Evolutionary conservation across 2,797 vertebrate genomes (phyloP), one percentile per base, ranked within the genome.

Genomic region (Eidolon dupreanum): DNA sequence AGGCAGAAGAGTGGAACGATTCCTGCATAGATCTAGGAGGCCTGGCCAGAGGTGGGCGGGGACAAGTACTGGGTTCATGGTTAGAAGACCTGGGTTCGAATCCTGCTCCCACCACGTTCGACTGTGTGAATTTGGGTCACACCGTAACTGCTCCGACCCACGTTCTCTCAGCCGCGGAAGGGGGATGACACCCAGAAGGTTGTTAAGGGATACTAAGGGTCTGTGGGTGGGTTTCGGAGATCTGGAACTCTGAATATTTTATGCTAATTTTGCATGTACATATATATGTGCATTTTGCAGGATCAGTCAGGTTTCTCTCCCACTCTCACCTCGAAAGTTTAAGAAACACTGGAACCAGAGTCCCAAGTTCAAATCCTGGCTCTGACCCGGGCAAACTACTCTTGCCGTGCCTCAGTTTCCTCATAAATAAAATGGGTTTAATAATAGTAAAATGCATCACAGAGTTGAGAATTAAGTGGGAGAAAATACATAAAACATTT

Each of bases 51-150:
- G 55, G 61, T 0, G 1, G 6, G 12, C 5, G 31, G 28, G 26
- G n/a, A 53, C 1, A 20, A 20, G 53, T 3, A 2, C 11, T 4
- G 74, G 65, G 19, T 3, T 1, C 36, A n/a, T 5, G 36, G 3
- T 15, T 3, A 26, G 53, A 57, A 63, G 33, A 65, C 20, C 65
- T 41, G 9, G 55, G 20, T 38, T 28, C 31, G 28, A 55, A 43
- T 17, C 70, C 88, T 24, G 31, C 22, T 2, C 19, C 20, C 0
- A 13, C 17, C 10, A 6, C 19, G 28, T 59, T 1, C 2, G 22
- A 24, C 0, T 3, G 4, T 31, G n/a, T 31, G 11, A 71, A 53
- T 16, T 4, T 1, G 2, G 43, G 4, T 12, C 13, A 2, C 43
- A n/a, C 61, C 73, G 46, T 63, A 24, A 55, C 41, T 41, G 41